Conservation (phyloP, 2,113 vertebrate genomes). For the Xiphorhynchus elegans region DNA sequence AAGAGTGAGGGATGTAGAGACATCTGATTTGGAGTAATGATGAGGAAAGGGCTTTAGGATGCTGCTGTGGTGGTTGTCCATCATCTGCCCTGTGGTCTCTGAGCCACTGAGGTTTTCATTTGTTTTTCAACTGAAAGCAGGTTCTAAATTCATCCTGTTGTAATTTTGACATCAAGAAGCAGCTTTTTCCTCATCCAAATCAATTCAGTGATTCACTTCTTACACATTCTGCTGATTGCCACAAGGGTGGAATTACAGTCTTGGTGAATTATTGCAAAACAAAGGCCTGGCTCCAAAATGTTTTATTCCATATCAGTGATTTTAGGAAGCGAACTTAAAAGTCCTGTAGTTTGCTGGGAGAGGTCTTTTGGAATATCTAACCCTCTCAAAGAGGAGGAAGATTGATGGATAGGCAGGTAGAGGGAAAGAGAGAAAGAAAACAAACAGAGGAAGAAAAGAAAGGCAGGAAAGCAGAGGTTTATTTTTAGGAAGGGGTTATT, state of each 20-base stretch:
- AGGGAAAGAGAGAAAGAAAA: not conserved
- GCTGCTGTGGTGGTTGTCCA: not conserved
- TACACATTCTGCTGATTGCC: not conserved
- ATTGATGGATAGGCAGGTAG: not conserved
- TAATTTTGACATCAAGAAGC: not conserved
- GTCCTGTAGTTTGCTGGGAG: not conserved
- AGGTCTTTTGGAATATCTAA: not conserved
- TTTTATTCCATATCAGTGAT: not conserved
- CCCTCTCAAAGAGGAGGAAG: accelerated
- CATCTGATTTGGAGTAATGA: not conserved
- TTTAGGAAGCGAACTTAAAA: not conserved
- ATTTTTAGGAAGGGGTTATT: constrained; percentile 54
- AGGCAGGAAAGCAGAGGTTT: not conserved
- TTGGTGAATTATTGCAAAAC: not conserved
- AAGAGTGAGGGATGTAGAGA: not conserved
- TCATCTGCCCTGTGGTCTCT: not conserved
- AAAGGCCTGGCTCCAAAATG: not conserved
- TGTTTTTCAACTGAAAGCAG: not conserved
- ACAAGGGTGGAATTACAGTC: not conserved
- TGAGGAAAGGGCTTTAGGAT: not conserved
- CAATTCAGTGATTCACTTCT: not conserved
- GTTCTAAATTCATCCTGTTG: not conserved
- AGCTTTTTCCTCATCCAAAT: not conserved
- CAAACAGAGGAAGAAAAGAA: not conserved
- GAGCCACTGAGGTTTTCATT: not conserved